Evolutionary conservation across 2,888 invertebrate species (phyloP).

Genomic region (Falcaria lacertinaria): DNA sequence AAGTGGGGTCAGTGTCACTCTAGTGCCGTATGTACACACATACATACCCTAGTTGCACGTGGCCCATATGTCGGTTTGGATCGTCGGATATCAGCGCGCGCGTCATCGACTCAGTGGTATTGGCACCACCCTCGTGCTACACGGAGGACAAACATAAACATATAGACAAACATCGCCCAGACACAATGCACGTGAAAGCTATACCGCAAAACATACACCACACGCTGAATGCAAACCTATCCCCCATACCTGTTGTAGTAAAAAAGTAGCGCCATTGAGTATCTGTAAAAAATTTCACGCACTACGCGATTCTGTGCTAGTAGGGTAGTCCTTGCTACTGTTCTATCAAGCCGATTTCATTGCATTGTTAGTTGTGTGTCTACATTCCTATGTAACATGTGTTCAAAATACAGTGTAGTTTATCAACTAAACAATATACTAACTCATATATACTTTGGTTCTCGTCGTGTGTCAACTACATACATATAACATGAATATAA

Average conservation of each 20-base stretch:
- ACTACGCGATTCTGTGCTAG: constrained; percentile 39
- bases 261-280: constrained; percentile 74
- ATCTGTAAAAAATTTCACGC: constrained; percentile 30
- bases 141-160: constrained; percentile 81
- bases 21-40: constrained; percentile 71
- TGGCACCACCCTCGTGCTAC: constrained; percentile 95
- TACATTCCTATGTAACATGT: constrained; percentile 42
- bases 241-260: constrained; percentile 72
- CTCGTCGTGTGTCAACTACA: constrained; percentile 35
- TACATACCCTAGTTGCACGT: constrained; percentile 97
- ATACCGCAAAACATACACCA: constrained; percentile 26
- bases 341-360: constrained; percentile 41
- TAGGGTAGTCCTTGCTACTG: constrained; percentile 43
- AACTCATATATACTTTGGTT: constrained; percentile 13
- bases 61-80: constrained; percentile 93
- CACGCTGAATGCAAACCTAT: constrained; percentile 28
- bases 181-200: constrained; percentile 39
- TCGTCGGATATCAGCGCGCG: constrained; percentile 96
- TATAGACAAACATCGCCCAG: constrained; percentile 67
- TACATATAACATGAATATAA: constrained; percentile 48
- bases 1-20: constrained; percentile 43
- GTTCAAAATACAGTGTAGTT: constrained; percentile 58
- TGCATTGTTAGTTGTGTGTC: constrained; percentile 62
- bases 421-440: constrained; percentile 39
- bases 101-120: constrained; percentile 97